Base-by-base conservation (phyloP, 2,888 invertebrate species). In the Julus scandinavius region DNA sequence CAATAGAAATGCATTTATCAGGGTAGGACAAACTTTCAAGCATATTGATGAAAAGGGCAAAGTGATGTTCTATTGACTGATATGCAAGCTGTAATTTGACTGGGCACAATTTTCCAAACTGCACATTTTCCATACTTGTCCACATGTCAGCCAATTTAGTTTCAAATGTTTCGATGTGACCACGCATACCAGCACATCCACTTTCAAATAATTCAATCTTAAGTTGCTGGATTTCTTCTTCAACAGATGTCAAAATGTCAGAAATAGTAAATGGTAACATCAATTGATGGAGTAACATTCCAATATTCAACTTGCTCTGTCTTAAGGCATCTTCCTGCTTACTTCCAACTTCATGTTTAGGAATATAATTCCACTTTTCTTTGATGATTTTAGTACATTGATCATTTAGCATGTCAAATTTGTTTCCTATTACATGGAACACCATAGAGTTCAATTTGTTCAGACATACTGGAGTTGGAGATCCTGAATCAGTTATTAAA, bases 71-170 rank as follows among this genome's bases (percentile, higher is more conserved):
- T 38, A 80, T 38, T 80, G 80, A 80, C 38, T 80, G 80, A 80
- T 80, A 38, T 13, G 38, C 7, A 15, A 29, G 29, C 3, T 2
- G 80, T 13, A 80, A 80, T 38, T 80, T 80, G 40, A 80, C 15
- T 38, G 80, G 80, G 38, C 80, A 80, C 38, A 80, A 80, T 80
- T 40, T 80, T 38, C 80, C 80, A 80, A 80, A 40, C 80, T 80
- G 80, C 38, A 38, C 15, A 15, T 80, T 80, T 38, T 80, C 38
- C 80, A 80, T 80, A 38, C 80, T 15, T 15, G 38, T 0, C 80
- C 29, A 29, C 80, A 80, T 29, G 38, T 40, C 80, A 80, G 15
- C 38, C 38, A 80, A 13, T 38, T 15, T 80, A 40, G 38, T 38
- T 80, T 80, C 38, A 38, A 80, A 38, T 15, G 38, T 38, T 13